A percentile compares a stretch with the other conserved stretches of the same genome.
Evolutionary conservation across 2,113 vertebrate genomes (phyloP).

Genomic region (Mormyrus lacerda): DNA sequence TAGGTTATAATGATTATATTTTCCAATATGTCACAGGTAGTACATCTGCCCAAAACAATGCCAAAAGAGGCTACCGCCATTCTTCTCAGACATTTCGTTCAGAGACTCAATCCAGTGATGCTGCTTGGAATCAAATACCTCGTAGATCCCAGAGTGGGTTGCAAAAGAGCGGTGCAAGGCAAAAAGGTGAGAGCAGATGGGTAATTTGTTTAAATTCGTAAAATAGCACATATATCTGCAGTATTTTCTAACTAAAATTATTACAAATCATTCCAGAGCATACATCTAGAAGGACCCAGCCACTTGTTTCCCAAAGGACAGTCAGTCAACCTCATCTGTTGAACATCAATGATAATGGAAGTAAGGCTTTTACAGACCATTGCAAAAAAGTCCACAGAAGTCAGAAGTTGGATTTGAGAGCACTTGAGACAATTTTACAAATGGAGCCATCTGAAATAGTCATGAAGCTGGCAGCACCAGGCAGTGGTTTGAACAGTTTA

Average conservation of each 20-base stretch:
- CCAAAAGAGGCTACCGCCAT: not conserved
- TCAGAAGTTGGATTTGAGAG: conserved; percentile 14
- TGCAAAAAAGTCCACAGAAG: not conserved
- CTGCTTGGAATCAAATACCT: not conserved
- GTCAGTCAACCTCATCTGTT: conserved; percentile 14
- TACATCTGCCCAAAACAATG: not conserved
- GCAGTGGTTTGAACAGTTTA: conserved; percentile 29
- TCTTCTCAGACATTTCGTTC: not conserved
- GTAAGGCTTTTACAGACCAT: not conserved
- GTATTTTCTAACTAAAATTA: not conserved
- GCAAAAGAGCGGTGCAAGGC: not conserved
- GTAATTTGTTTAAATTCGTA: not conserved
- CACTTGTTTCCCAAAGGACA: not conserved
- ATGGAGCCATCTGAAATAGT: conserved; percentile 29
- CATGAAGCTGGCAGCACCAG: conserved; percentile 30
- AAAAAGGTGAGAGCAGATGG: not conserved
- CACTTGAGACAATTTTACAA: conserved; percentile 17
- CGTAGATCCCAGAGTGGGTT: not conserved
- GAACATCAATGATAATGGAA: not conserved
- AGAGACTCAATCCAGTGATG: not conserved
- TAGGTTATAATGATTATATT: not conserved
- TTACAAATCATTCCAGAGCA: not conserved
- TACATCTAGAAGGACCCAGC: not conserved
- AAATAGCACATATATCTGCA: not conserved
- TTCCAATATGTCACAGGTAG: not conserved